Conservation (phyloP, 2,797 vertebrate species). For the Acanthornis magna region DNA sequence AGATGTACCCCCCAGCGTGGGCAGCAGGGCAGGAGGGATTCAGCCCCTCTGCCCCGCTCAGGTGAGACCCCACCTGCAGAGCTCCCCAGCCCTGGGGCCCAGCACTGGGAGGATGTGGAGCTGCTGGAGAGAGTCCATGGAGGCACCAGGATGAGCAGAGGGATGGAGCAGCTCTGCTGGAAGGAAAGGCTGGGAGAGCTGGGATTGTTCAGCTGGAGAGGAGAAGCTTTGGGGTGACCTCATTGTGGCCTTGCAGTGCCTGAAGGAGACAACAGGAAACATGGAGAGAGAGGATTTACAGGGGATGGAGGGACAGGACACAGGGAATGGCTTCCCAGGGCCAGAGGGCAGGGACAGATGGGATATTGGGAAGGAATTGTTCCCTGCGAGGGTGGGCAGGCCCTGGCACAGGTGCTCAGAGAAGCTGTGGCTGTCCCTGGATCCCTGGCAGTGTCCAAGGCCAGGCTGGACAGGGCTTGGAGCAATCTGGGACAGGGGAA, state of each 20-base stretch:
- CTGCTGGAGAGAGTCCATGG: not conserved
- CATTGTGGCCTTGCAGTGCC: not conserved
- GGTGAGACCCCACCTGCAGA: not conserved
- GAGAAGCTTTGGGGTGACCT: not conserved
- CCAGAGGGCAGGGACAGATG: no score
- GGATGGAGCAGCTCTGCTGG: not conserved
- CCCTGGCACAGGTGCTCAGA: not conserved
- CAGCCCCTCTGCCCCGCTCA: not conserved
- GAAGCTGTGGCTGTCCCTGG: not conserved
- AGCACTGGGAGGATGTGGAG: not conserved
- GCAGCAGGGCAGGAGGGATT: not conserved
- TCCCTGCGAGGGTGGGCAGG: not conserved
- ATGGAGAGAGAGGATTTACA: no score
- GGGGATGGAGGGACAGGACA: not conserved
- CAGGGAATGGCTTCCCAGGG: no score
- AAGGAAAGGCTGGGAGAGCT: not conserved
- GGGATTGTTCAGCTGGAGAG: not conserved
- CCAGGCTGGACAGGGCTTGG: not conserved
- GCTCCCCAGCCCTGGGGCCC: not conserved
- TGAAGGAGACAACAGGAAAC: not conserved
- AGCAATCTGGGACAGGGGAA: not conserved
- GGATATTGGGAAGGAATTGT: no score
- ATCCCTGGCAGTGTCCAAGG: not conserved
- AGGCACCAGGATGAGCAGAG: not conserved
- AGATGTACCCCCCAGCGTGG: not conserved